Base-by-base conservation (phyloP, 2,888 invertebrate genomes). In the Lithophane semibrunnea region DNA sequence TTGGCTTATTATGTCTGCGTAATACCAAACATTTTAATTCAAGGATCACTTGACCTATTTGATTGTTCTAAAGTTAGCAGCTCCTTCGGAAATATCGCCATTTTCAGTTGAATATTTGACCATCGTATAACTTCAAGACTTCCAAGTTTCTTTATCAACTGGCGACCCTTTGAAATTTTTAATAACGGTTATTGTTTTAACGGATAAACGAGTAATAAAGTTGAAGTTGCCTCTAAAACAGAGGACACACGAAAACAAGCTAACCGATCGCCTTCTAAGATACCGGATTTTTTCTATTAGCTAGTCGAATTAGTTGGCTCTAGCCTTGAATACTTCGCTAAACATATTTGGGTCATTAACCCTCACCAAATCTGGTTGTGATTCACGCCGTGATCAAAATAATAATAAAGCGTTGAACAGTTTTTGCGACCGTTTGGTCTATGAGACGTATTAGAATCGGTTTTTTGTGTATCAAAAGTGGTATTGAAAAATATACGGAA, bases 331-430 rank as follows among this genome's bases (percentile, higher is more conserved):
- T 92, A 94, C 92, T 95, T 94, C 92, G 94, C 95, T 93, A 94
- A 95, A 94, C 95, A 95, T 93, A 96, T 96, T 96, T 95, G 92
- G 96, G 96, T 96, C 96, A 95, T 96, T 96, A 94, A 96, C 96
- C 96, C 96, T 95, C 91, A 92, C 94, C 95, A 94, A 96, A 95
- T 96, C 95, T 95, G 94, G 94, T 95, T 94, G 95, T 96, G 96
- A 96, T 96, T 96, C 96, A 96, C 95, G 90, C 89, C 92, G 93
- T 94, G 95, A 95, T 93, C 95, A 94, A 93, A 96, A 95, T 96
- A 95, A 96, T 95, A 95, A 95, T 96, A 95, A 94, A 95, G 94
- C 92, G 91, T 93, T 92, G 92, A 94, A 94, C 93, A 95, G 95
- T 96, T 96, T 96, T 96, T 96, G 95, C 88, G 91, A 92, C 94